Evolutionary conservation across 1,140 invertebrate species (phyloP).

Genomic region (Pseudachorutes palmiensis): DNA sequence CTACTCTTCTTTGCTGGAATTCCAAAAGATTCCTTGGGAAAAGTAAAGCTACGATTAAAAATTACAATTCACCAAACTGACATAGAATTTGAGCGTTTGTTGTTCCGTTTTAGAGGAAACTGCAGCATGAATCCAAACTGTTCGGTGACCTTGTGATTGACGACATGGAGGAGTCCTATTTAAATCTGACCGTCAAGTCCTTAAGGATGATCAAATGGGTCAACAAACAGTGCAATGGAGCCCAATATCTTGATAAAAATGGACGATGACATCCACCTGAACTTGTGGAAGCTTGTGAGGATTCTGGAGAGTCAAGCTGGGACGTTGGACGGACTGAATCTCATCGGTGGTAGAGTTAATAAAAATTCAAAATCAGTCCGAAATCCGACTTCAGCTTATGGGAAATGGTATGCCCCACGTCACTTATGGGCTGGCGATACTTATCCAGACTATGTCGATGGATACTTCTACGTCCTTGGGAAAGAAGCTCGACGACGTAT

Average conservation of each 20-base stretch:
- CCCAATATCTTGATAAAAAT: slow-evolving; percentile 44
- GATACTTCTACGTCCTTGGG: slow-evolving; percentile 63
- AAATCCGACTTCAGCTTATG: slow-evolving; percentile 24
- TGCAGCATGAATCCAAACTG: too few species aligned
- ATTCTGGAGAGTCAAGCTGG: slow-evolving; percentile 12
- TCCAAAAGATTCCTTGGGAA: too few species aligned
- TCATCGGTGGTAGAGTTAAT: slow-evolving; percentile 31
- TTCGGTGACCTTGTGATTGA: slow-evolving; percentile 44
- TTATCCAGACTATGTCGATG: slow-evolving; percentile 38
- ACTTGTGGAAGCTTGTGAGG: slow-evolving; percentile 41
- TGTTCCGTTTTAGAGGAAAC: too few species aligned
- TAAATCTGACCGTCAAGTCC: slow-evolving; percentile 47
- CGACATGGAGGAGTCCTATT: slow-evolving; percentile 45
- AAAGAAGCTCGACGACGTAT: slow-evolving; percentile 56
- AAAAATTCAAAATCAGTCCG: slow-evolving; percentile 18
- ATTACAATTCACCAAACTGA: too few species aligned
- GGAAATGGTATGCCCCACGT: slow-evolving; percentile 40
- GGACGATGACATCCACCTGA: slow-evolving; percentile 47
- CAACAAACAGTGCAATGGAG: slow-evolving; percentile 39
- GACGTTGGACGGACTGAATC: neutral
- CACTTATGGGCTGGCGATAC: slow-evolving; percentile 32
- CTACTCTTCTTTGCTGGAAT: too few species aligned
- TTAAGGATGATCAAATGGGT: slow-evolving; percentile 44
- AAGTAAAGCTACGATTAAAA: too few species aligned
- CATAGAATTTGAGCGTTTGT: too few species aligned